Evolutionary conservation across 2,888 invertebrate genomes (phyloP).

Genomic region (Tryphoninae sp.): DNA sequence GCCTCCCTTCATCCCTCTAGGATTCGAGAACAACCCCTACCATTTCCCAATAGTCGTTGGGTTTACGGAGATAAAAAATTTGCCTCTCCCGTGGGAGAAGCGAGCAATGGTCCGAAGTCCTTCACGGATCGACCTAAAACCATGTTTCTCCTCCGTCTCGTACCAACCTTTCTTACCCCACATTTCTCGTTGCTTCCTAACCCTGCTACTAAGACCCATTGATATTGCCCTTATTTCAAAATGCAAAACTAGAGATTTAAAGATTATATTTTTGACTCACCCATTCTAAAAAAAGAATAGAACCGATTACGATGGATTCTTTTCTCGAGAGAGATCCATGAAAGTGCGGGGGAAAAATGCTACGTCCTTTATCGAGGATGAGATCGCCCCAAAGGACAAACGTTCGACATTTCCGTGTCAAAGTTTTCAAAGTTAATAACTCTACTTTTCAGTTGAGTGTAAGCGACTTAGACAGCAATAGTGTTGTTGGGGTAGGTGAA

Average conservation of each 20-base stretch:
- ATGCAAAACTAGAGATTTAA: not conserved
- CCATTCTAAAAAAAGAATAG: not conserved
- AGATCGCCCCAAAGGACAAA: not conserved
- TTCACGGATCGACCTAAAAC: constrained; percentile 1
- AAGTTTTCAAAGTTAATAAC: constrained; percentile 4
- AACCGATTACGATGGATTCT: not conserved
- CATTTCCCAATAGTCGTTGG: constrained; percentile 35
- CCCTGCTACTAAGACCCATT: not conserved
- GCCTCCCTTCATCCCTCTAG: constrained; percentile 5
- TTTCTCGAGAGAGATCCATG: not conserved
- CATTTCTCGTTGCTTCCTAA: not conserved
- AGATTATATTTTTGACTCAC: not conserved
- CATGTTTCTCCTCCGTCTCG: not conserved
- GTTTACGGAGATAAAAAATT: constrained; percentile 44
- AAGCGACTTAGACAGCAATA: not conserved
- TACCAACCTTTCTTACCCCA: not conserved
- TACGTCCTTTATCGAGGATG: not conserved
- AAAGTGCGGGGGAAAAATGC: not conserved
- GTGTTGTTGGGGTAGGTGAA: not conserved
- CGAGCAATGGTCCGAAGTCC: constrained; percentile 15
- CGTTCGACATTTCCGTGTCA: constrained; percentile 7
- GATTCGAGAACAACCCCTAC: not conserved
- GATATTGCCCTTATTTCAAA: not conserved
- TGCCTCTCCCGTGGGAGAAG: constrained; percentile 40
- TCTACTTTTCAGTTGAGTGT: not conserved